These are phyloP conservation scores for Acyrthosiphon pisum DNA, from an alignment of 1,140 invertebrate species.

Conservation along the genomic window DNA sequence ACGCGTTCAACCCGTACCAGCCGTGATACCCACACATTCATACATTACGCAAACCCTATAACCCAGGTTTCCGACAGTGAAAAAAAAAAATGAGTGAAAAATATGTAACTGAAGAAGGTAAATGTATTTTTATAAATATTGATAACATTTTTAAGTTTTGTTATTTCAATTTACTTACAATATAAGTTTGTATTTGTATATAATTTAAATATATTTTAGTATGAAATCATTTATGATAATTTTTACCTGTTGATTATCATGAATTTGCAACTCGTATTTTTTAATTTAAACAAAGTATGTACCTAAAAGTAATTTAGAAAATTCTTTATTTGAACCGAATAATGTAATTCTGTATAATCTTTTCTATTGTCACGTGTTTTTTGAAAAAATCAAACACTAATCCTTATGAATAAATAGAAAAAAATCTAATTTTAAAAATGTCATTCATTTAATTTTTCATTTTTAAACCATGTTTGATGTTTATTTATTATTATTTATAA, in stretches of 20 bases:
- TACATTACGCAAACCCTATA: too few relatives aligned
- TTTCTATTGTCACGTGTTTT: background rate
- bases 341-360: background rate
- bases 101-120: background rate
- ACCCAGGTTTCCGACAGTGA: too few relatives aligned
- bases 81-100: background rate
- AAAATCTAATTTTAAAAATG: background rate
- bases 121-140: background rate
- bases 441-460: background rate
- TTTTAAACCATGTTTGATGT: background rate
- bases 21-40: too few relatives aligned
- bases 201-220: background rate
- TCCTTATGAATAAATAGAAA: background rate
- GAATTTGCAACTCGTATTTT: background rate
- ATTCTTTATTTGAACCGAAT: background rate
- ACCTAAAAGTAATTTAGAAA: background rate
- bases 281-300: background rate
- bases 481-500: too few relatives aligned
- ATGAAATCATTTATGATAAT: background rate
- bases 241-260: background rate
- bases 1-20: too few relatives aligned
- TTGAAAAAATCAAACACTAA: background rate
- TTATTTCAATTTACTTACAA: background rate
- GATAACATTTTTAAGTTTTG: background rate
- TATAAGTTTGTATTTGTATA: background rate